These are phyloP conservation scores for Holothuria leucospilota DNA, from an alignment of 53 echinoderm and acorn worm species.

Conservation along the genomic window DNA sequence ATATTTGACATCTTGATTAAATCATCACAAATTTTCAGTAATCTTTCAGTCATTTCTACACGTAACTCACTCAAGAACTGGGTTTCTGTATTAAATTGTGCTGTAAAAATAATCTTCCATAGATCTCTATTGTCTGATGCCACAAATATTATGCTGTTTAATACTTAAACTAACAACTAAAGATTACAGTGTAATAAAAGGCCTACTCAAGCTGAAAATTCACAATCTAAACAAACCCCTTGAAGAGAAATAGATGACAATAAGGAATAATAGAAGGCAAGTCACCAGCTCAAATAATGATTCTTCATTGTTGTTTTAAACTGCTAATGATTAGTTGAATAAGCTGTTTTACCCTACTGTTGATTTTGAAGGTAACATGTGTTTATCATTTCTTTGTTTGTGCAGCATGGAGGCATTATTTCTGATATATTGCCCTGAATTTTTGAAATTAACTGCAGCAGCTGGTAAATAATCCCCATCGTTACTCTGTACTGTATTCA, in stretches of 20 bases:
- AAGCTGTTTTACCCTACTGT: background rate
- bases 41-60: no score
- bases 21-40: no score
- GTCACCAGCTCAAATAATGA: background rate
- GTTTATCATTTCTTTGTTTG: slow-evolving; percentile 39
- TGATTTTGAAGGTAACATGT: slow-evolving; percentile 35
- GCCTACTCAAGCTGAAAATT: background rate
- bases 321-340: slow-evolving; percentile 23
- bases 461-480: slow-evolving; percentile 8
- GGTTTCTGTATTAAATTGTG: background rate
- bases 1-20: no score
- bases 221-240: slow-evolving; percentile 8
- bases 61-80: no score
- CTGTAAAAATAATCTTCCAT: slow-evolving; percentile 13
- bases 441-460: slow-evolving; percentile 8
- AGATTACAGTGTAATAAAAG: background rate
- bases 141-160: slow-evolving; percentile 37
- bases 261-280: background rate
- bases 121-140: background rate
- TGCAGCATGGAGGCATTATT: slow-evolving; percentile 2
- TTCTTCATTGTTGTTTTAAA: slow-evolving; percentile 28
- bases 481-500: no score
- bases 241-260: slow-evolving; percentile 2
- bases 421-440: slow-evolving; percentile 28
- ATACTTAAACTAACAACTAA: slow-evolving; percentile 23